phyloP scores from a whole-genome alignment of 2,113 vertebrate species.

The Protobothrops mucrosquamatus region DNA sequence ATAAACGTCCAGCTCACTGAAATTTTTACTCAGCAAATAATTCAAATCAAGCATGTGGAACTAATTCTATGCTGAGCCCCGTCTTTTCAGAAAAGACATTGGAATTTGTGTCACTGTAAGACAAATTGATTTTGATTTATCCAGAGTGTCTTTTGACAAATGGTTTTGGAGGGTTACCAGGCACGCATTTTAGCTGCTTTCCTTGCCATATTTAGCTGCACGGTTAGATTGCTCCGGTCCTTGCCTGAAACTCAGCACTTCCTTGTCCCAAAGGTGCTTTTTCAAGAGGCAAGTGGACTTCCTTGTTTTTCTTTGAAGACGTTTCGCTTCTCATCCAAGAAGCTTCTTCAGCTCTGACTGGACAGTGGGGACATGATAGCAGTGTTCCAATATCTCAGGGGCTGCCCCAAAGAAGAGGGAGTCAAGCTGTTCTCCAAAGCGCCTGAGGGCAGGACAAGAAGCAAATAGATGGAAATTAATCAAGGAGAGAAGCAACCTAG shows the following conservation, averaged over 20 bases:
- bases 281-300: no score
- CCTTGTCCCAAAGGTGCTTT: no score
- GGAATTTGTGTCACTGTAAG: neutral
- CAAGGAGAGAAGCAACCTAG: no score
- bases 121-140: neutral
- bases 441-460: no score
- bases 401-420: no score
- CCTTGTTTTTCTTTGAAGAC: no score
- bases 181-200: slow-evolving; percentile 15
- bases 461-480: no score
- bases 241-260: neutral
- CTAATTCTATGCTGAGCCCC: neutral
- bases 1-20: neutral
- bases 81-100: neutral
- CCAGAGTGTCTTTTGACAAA: neutral
- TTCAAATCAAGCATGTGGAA: slow-evolving; percentile 6
- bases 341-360: no score
- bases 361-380: no score
- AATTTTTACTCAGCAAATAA: neutral
- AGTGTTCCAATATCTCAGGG: no score
- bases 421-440: no score
- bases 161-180: neutral
- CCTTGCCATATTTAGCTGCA: neutral
- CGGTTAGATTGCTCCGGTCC: rapidly evolving
- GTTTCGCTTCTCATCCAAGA: no score